These are phyloP conservation scores for Solen grandis DNA, from an alignment of 1,140 invertebrate genomes.

Conservation along the genomic window DNA sequence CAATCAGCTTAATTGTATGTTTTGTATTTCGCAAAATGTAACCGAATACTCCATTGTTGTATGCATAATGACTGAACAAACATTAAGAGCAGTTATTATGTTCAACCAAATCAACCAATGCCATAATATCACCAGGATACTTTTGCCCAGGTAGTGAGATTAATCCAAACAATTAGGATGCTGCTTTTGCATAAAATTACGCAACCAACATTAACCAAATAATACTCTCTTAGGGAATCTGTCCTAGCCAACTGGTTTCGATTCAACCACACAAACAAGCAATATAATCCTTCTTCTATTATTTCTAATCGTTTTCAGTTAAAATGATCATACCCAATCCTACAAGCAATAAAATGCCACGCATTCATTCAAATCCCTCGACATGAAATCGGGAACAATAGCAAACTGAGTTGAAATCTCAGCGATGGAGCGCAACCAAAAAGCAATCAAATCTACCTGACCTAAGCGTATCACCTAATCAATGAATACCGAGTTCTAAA, in stretches of 20 bases:
- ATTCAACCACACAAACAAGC: slow-evolving; percentile 26
- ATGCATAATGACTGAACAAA: not conserved
- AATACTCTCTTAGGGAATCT: slow-evolving; percentile 34
- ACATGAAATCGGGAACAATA: slow-evolving; percentile 6
- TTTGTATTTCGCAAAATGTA: not conserved
- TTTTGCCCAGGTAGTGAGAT: slow-evolving; percentile 11
- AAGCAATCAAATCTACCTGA: too few species aligned
- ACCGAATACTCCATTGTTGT: not conserved
- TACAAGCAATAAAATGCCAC: slow-evolving; percentile 11
- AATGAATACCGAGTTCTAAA: too few species aligned
- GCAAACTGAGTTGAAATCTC: too few species aligned
- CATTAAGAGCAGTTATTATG: not conserved
- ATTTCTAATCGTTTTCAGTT: slow-evolving; percentile 44
- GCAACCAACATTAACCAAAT: slow-evolving; percentile 37
- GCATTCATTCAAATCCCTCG: slow-evolving; percentile 32
- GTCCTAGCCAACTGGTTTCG: not conserved
- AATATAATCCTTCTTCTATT: slow-evolving; percentile 12
- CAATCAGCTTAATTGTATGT: not conserved
- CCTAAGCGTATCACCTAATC: too few species aligned
- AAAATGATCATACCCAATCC: not conserved
- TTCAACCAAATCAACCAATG: not conserved
- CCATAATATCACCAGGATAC: not conserved
- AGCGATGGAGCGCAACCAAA: too few species aligned
- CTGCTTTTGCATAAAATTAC: slow-evolving; percentile 15
- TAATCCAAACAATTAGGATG: not conserved